Conservation (phyloP, 2,113 vertebrate species). For the Pachypanchax playfairii region DNA sequence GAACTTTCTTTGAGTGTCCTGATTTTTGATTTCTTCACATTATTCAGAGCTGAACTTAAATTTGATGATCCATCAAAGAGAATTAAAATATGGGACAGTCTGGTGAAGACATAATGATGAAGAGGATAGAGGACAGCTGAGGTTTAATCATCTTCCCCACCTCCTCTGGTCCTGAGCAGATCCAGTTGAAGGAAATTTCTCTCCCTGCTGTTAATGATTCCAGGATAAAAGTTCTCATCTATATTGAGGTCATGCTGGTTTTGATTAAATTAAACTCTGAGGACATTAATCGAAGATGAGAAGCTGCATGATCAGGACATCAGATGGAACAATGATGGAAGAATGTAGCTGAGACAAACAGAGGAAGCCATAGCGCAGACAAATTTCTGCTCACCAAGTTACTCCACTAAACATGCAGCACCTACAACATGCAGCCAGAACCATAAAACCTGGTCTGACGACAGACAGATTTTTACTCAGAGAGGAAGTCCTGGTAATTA, state of each 20-base stretch:
- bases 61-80: slow-evolving; percentile 51
- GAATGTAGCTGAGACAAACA: slow-evolving; percentile 10
- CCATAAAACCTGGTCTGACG: slow-evolving; percentile 1
- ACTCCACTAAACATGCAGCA: slow-evolving; percentile 12
- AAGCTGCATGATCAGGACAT: slow-evolving; percentile 15
- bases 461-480: slow-evolving; percentile 6
- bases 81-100: slow-evolving; percentile 28
- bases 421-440: neutral
- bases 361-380: slow-evolving; percentile 2
- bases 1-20: no score
- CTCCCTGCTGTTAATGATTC: neutral
- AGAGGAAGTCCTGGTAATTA: slow-evolving; percentile 51
- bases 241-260: slow-evolving; percentile 24
- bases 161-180: slow-evolving; percentile 28
- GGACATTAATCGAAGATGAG: slow-evolving; percentile 38
- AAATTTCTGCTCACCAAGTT: neutral
- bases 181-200: slow-evolving; percentile 1
- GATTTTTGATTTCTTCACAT: slow-evolving; percentile 11
- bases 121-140: slow-evolving; percentile 2
- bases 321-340: neutral
- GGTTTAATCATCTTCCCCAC: slow-evolving; percentile 5
- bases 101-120: no score
- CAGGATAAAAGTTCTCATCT: neutral
- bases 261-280: slow-evolving; percentile 8
- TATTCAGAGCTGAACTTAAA: slow-evolving; percentile 17